Conservation (phyloP, 2,113 vertebrate genomes). For the Gadus macrocephalus region DNA sequence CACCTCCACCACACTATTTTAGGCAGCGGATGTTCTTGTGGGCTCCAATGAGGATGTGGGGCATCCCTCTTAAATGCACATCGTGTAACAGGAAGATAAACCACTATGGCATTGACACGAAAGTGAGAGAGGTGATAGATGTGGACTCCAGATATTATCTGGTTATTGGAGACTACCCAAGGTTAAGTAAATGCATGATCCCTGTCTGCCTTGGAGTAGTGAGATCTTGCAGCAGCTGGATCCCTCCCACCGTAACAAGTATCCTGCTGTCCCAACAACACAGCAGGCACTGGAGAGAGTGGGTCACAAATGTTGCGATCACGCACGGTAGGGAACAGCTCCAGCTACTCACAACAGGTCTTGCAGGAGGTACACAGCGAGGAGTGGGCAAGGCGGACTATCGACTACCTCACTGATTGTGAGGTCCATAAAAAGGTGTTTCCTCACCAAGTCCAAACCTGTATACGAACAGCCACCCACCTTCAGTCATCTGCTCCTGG, state of each 20-base stretch:
- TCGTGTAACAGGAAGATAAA: background rate
- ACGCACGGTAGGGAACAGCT: conserved; percentile 21
- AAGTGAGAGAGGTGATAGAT: conserved; percentile 14
- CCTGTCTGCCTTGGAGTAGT: conserved; percentile 3
- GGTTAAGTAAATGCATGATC: conserved; percentile 6
- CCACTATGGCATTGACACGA: conserved; percentile 9
- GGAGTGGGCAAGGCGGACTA: conserved; percentile 15
- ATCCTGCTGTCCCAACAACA: background rate
- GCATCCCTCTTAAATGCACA: background rate
- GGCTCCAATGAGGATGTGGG: conserved; percentile 15
- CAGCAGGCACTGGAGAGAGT: background rate
- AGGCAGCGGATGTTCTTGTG: conserved; percentile 6
- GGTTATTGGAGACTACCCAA: background rate
- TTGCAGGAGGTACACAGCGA: conserved; percentile 27
- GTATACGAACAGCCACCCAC: conserved; percentile 10
- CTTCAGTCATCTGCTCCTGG: conserved; percentile 8
- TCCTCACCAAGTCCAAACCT: background rate
- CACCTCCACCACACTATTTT: background rate
- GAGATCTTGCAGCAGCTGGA: conserved; percentile 18
- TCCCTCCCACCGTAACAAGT: conserved; percentile 9
- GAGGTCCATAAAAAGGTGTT: conserved; percentile 17
- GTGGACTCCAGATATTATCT: conserved; percentile 7
- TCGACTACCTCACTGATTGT: conserved; percentile 23
- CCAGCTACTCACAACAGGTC: conserved; percentile 12
- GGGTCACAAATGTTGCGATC: background rate